Evolutionary conservation across 2,113 vertebrate genomes (phyloP).

Genomic region (Seriola rivoliana): DNA sequence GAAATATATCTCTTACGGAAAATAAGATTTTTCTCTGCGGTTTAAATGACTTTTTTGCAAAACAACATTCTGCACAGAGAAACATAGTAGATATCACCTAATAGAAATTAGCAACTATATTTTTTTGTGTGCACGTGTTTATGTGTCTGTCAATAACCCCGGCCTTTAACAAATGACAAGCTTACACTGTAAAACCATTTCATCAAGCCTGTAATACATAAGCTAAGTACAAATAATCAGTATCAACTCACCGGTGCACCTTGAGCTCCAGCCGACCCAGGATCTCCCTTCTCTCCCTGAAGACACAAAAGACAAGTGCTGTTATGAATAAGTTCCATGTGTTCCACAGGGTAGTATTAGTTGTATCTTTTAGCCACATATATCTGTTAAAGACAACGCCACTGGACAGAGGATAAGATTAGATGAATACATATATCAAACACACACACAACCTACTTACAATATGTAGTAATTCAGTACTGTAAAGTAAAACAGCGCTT

Average conservation of each 20-base stretch:
- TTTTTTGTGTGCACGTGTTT: not conserved
- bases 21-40: not conserved
- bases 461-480: too few species aligned
- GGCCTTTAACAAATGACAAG: not conserved
- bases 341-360: too few species aligned
- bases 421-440: not conserved
- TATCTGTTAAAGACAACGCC: not conserved
- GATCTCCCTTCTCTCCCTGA: conserved; percentile 74
- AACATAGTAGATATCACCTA: not conserved
- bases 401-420: not conserved
- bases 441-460: too few species aligned
- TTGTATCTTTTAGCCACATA: not conserved
- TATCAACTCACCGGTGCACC: conserved; percentile 77
- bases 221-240: too few species aligned
- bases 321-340: not conserved
- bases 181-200: not conserved
- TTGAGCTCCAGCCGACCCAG: conserved; percentile 68
- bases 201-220: not conserved
- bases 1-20: not conserved
- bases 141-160: not conserved
- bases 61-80: not conserved
- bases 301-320: conserved; percentile 36
- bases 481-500: not conserved
- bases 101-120: not conserved
- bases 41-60: too few species aligned